These are phyloP conservation scores for Pachycephus smyrnensis DNA, from an alignment of 2,888 invertebrate genomes.

Conservation along the genomic window DNA sequence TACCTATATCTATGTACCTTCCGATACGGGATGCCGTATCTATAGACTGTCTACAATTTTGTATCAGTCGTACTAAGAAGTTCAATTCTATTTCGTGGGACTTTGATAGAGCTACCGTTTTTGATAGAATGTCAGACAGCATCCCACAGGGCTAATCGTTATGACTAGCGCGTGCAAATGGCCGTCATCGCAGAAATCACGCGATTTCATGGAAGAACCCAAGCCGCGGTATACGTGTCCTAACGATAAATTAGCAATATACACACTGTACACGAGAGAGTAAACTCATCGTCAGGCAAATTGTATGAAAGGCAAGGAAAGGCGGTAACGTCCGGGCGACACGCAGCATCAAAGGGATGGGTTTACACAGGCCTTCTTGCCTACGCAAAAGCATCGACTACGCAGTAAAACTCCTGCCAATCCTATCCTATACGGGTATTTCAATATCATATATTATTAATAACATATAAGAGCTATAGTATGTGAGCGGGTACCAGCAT, in stretches of 20 bases:
- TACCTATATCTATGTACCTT: neutral
- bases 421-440: constrained; percentile 7
- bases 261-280: neutral
- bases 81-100: neutral
- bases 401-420: neutral
- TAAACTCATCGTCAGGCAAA: neutral
- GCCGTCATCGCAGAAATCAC: neutral
- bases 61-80: neutral
- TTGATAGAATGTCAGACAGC: neutral
- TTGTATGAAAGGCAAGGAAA: neutral
- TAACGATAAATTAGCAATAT: neutral
- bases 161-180: neutral
- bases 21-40: neutral
- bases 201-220: neutral
- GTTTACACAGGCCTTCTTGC: neutral
- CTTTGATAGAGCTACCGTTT: neutral
- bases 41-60: neutral
- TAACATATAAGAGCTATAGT: constrained; percentile 32
- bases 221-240: neutral
- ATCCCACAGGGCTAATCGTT: neutral
- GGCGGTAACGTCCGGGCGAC: neutral
- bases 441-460: constrained; percentile 31
- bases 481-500: constrained; percentile 31
- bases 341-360: neutral
- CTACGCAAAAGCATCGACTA: constrained; percentile 25